phyloP scores from a whole-genome alignment of 1,140 invertebrate species.

The Trichomalopsis sarcophagae region DNA sequence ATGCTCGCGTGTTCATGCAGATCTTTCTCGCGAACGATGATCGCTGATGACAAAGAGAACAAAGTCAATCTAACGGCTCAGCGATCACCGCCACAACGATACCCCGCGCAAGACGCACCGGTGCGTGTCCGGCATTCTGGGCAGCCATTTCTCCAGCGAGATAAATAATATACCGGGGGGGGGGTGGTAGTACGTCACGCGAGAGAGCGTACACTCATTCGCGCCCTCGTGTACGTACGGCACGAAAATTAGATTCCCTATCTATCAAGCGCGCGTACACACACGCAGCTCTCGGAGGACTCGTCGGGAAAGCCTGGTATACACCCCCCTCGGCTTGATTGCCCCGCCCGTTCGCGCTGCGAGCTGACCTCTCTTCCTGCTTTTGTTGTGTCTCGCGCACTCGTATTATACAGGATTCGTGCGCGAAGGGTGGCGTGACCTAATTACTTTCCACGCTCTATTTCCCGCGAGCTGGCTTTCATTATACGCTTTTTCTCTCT shows the following conservation, averaged over 20 bases:
- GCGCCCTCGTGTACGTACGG: not conserved
- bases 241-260: conserved; percentile 71
- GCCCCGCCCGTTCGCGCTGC: not conserved
- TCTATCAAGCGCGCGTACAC: conserved; percentile 60
- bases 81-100: no score
- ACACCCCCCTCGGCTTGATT: not conserved
- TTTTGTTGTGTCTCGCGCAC: not conserved
- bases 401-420: not conserved
- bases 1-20: no score
- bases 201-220: not conserved
- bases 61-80: no score
- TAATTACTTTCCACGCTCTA: conserved; percentile 42
- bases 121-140: conserved; percentile 69
- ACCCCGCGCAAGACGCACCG: not conserved
- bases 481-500: not conserved
- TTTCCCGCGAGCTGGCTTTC: conserved; percentile 30
- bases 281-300: conserved; percentile 28
- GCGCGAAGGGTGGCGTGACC: conserved; percentile 35
- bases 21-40: no score
- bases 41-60: no score
- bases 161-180: conserved; percentile 71
- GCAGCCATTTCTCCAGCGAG: conserved; percentile 68
- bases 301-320: conserved; percentile 19
- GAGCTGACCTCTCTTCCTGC: not conserved
- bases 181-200: conserved; percentile 53